Evolutionary conservation across 1,140 invertebrate species (phyloP).

Genomic region (Diploscapter pachys): DNA sequence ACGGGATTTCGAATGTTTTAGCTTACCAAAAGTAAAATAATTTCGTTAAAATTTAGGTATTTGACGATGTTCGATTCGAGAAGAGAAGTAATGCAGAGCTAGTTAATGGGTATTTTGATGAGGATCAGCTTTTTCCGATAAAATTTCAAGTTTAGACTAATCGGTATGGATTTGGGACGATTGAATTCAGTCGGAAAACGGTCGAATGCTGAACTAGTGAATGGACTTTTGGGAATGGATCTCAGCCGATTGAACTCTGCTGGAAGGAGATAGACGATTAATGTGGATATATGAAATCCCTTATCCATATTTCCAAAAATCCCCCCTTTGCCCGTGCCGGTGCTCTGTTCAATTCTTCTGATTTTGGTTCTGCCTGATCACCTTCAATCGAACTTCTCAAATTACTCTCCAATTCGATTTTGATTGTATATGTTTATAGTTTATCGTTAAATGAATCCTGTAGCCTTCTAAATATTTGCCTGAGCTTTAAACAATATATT

Average conservation of each 20-base stretch:
- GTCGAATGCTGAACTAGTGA: slow-evolving; percentile 42
- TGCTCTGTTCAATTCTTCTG: too few species aligned
- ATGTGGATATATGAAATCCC: too few species aligned
- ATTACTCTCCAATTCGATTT: too few species aligned
- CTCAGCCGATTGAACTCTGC: slow-evolving; percentile 39
- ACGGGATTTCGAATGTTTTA: slow-evolving; percentile 11
- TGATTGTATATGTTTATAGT: too few species aligned
- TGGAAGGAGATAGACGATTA: slow-evolving; percentile 20
- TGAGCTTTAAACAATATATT: too few species aligned
- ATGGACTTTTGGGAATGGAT: slow-evolving; percentile 42
- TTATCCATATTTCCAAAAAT: too few species aligned
- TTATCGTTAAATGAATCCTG: too few species aligned
- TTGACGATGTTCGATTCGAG: slow-evolving; percentile 13
- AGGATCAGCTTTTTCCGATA: too few species aligned
- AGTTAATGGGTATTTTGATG: slow-evolving; percentile 28
- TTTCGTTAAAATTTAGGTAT: neutral
- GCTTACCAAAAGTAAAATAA: slow-evolving; percentile 20
- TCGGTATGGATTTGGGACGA: slow-evolving; percentile 43
- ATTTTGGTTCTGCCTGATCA: too few species aligned
- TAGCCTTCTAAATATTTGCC: too few species aligned
- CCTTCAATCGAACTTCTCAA: too few species aligned
- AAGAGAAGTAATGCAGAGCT: slow-evolving; percentile 40
- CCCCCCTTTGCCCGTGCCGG: too few species aligned
- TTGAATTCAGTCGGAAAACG: slow-evolving; percentile 38
- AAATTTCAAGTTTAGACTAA: slow-evolving; percentile 7